Base-by-base conservation (phyloP, 2,888 invertebrate species). In the Tetropium fuscum region DNA sequence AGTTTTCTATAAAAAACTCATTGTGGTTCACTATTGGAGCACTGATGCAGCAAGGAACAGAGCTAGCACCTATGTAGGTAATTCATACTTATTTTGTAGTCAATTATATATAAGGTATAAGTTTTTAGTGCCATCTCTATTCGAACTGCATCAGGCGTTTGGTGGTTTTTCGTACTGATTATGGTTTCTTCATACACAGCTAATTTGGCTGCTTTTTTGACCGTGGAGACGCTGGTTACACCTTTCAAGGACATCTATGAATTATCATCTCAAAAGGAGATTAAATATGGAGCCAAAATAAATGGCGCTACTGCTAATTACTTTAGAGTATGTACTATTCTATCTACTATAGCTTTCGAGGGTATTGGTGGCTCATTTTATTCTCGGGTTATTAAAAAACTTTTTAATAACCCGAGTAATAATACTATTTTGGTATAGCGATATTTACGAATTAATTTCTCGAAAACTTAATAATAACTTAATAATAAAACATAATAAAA, bases 101-200 rank as follows among this genome's bases (percentile, higher is more conserved):
- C n/a, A n/a, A n/a, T n/a, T n/a, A n/a, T n/a, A n/a, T n/a, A n/a
- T n/a, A n/a, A n/a, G n/a, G n/a, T n/a, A n/a, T n/a, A n/a, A n/a
- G n/a, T 25, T 73, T 73, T 15, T 60, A 93, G 95, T 74, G 94
- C 95, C 5, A 89, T 91, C 10, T 95, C 94, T 0, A 96, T 95
- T 0, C 86, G 96, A 60, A 90, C 95, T 82, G 89, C 94, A 7
- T 95, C 94, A 2, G 91, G 93, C 57, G 88, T 90, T 73, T 93
- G 92, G 94, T 94, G 93, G 91, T 94, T 95, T 76, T 95, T 95
- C 77, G 93, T 92, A 0, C 82, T 95, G 38, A 94, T 95, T 73
- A 91, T 93, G 86, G 90, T 92, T 0, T 88, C 90, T 1, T 94
- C 94, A 0, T 96, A 96, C 76, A 95, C 95, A 0, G 95, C 95